A percentile compares a stretch with the other conserved stretches of the same genome.
Conservation (phyloP, 1,140 invertebrate genomes). For the Dryas iulia region DNA sequence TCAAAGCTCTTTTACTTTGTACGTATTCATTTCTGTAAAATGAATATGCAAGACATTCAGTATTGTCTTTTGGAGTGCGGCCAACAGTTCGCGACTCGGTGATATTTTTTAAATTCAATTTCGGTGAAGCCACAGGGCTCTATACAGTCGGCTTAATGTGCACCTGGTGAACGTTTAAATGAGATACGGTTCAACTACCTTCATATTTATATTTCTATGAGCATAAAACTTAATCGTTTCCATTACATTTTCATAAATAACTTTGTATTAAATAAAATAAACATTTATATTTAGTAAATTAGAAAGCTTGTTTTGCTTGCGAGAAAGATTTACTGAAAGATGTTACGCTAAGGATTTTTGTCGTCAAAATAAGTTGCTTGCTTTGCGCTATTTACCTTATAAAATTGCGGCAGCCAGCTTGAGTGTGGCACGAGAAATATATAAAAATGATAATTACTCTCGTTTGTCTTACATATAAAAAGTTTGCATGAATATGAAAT, state of each 20-base stretch:
- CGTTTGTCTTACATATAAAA: background rate
- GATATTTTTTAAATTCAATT: constrained; percentile 80
- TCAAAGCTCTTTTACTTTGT: constrained; percentile 45
- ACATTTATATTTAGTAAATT: background rate
- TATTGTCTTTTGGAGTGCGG: constrained; percentile 74
- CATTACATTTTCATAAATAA: constrained; percentile 1
- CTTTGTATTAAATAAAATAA: background rate
- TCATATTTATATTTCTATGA: constrained; percentile 49
- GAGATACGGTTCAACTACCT: constrained; percentile 58
- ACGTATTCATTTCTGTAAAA: constrained; percentile 71
- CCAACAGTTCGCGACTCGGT: constrained; percentile 70
- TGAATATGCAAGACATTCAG: constrained; percentile 68
- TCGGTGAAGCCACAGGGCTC: constrained; percentile 67
- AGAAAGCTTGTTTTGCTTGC: background rate
- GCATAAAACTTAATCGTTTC: background rate
- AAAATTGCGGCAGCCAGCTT: background rate
- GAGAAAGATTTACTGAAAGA: background rate
- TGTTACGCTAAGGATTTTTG: background rate
- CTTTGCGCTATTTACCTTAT: constrained; percentile 1
- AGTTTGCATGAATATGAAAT: background rate
- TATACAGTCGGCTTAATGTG: constrained; percentile 71
- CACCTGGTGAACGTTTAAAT: constrained; percentile 74
- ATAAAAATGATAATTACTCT: constrained; percentile 11
- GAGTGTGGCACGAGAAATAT: constrained; percentile 3
- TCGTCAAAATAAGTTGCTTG: background rate